phyloP scores from a whole-genome alignment of 1,140 invertebrate species.

The Cydia fagiglandana region DNA sequence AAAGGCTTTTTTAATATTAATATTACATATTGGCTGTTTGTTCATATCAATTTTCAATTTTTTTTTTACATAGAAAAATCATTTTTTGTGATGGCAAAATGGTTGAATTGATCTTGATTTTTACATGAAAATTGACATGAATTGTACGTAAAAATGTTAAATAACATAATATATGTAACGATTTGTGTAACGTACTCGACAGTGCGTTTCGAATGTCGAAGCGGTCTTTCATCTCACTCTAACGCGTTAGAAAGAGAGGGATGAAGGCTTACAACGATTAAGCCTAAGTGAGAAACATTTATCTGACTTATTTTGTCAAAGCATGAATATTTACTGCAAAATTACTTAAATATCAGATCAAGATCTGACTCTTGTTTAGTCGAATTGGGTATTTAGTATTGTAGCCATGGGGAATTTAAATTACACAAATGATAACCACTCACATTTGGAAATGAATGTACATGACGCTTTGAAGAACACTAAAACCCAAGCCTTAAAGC shows the following conservation, averaged over 20 bases:
- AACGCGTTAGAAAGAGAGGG: neutral
- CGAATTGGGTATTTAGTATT: neutral
- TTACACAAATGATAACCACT: neutral
- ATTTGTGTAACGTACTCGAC: slow-evolving; percentile 4
- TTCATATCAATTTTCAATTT: slow-evolving; percentile 14
- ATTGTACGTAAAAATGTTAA: neutral
- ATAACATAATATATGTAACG: neutral
- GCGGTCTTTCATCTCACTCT: neutral
- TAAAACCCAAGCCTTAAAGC: too few species aligned
- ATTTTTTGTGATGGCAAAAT: slow-evolving; percentile 35
- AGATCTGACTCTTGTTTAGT: neutral
- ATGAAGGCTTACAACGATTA: neutral
- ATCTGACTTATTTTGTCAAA: neutral
- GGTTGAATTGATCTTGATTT: slow-evolving; percentile 24
- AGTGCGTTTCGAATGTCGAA: neutral
- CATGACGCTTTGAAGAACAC: neutral
- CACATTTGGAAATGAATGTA: neutral
- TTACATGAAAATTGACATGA: slow-evolving; percentile 4
- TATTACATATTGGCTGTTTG: slow-evolving; percentile 43
- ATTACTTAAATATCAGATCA: neutral
- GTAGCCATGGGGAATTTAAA: neutral
- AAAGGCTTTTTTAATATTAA: slow-evolving; percentile 34
- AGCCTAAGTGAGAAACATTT: neutral
- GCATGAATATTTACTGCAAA: neutral
- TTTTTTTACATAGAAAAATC: slow-evolving; percentile 31